Evolutionary conservation across 2,113 vertebrate species (phyloP).

Genomic region (Seriola quinqueradiata): DNA sequence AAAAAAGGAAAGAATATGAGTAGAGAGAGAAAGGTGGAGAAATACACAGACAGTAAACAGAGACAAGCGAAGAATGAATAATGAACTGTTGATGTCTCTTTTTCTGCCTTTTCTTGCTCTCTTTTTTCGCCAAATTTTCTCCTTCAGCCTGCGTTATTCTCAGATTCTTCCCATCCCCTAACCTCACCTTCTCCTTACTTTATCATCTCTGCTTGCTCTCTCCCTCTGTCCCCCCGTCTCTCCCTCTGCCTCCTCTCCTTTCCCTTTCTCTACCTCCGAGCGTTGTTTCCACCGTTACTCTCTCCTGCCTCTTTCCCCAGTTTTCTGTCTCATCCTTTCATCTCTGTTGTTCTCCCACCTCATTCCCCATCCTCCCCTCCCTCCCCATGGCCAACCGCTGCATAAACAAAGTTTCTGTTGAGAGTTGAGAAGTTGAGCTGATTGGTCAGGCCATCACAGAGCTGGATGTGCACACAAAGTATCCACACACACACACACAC

Average conservation of each 20-base stretch:
- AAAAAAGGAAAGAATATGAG: not conserved
- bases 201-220: constrained; percentile 27
- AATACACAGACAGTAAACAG: constrained; percentile 14
- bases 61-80: constrained; percentile 22
- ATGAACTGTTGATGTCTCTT: constrained; percentile 16
- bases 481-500: constrained; percentile 9
- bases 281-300: constrained; percentile 41
- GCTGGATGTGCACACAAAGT: constrained; percentile 9
- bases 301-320: constrained; percentile 34
- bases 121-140: constrained; percentile 11
- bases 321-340: constrained; percentile 73
- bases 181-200: constrained; percentile 40
- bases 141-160: constrained; percentile 51
- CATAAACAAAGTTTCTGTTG: constrained; percentile 56
- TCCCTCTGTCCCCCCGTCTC: constrained; percentile 4
- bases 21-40: not conserved
- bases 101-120: not conserved
- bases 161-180: constrained; percentile 21
- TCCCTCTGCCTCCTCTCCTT: constrained; percentile 11
- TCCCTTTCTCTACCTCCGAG: constrained; percentile 53
- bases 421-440: constrained; percentile 60
- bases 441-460: constrained; percentile 51
- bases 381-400: constrained; percentile 47
- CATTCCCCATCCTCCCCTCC: not conserved
- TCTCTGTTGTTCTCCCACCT: constrained; percentile 65